Evolutionary conservation across 2,797 vertebrate genomes (phyloP).

Genomic region (Sphenopsis melanotis): DNA sequence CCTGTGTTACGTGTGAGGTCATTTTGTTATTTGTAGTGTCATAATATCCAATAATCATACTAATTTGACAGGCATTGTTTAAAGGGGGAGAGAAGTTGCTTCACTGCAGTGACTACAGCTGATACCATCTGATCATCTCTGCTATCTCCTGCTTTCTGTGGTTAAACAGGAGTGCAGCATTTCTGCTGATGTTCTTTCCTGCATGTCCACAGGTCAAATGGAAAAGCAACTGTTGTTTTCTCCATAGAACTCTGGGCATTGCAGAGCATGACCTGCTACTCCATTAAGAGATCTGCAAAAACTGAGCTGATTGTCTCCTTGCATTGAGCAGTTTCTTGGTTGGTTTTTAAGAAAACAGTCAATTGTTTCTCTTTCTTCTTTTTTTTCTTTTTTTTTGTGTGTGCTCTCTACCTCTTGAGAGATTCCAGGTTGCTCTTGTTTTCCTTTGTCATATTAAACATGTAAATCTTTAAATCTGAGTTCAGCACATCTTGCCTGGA

Average conservation of each 20-base stretch:
- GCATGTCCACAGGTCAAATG: background rate
- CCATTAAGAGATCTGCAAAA: slow-evolving; percentile 13
- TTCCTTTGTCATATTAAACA: background rate
- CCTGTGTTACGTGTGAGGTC: background rate
- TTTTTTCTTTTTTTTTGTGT: too few relatives aligned
- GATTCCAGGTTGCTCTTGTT: background rate
- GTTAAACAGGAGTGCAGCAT: background rate
- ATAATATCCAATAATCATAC: background rate
- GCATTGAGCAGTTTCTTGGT: background rate
- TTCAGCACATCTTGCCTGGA: background rate
- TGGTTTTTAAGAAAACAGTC: background rate
- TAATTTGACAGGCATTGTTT: background rate
- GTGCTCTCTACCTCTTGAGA: background rate
- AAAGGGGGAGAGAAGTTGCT: background rate
- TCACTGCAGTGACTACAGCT: background rate
- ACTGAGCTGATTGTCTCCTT: background rate
- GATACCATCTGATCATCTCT: background rate
- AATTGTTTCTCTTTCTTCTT: background rate
- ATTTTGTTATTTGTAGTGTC: background rate
- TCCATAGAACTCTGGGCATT: background rate
- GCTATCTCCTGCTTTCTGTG: background rate
- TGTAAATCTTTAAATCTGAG: background rate
- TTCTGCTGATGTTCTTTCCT: background rate
- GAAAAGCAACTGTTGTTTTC: background rate
- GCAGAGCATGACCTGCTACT: background rate